These are phyloP conservation scores for Cyclopterus lumpus DNA, from an alignment of 2,797 vertebrate species.

Conservation along the genomic window DNA sequence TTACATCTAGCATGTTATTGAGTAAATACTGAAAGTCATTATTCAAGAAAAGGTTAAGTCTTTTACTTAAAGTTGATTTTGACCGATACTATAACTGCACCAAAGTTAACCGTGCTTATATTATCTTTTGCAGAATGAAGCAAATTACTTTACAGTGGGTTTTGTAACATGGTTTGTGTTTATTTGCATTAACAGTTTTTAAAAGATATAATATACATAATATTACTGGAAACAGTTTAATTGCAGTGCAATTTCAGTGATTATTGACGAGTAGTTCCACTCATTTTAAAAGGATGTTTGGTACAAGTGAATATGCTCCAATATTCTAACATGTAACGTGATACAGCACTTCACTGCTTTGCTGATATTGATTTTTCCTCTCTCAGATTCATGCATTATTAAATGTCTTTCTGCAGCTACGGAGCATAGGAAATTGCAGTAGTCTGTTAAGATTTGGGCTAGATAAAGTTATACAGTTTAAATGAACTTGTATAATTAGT, in stretches of 20 bases:
- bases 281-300: constrained; percentile 14
- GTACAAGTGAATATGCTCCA: not conserved
- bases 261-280: not conserved
- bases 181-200: not conserved
- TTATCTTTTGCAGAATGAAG: not conserved
- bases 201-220: not conserved
- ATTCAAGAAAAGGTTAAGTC: constrained; percentile 8
- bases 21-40: constrained; percentile 1
- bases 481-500: not conserved
- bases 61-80: constrained; percentile 19
- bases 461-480: constrained; percentile 4
- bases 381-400: constrained; percentile 75
- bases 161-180: not conserved
- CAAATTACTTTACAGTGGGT: not conserved
- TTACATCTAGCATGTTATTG: not conserved
- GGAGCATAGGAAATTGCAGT: constrained; percentile 27
- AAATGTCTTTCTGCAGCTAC: constrained; percentile 63
- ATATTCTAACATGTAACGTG: constrained; percentile 66
- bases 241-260: not conserved
- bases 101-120: not conserved
- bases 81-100: not conserved
- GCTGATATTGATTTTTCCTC: constrained; percentile 68
- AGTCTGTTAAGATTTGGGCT: constrained; percentile 25
- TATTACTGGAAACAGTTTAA: not conserved
- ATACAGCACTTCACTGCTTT: constrained; percentile 60